These are phyloP conservation scores for Neuroterus valhalla DNA, from an alignment of 1,140 invertebrate genomes.

Conservation along the genomic window DNA sequence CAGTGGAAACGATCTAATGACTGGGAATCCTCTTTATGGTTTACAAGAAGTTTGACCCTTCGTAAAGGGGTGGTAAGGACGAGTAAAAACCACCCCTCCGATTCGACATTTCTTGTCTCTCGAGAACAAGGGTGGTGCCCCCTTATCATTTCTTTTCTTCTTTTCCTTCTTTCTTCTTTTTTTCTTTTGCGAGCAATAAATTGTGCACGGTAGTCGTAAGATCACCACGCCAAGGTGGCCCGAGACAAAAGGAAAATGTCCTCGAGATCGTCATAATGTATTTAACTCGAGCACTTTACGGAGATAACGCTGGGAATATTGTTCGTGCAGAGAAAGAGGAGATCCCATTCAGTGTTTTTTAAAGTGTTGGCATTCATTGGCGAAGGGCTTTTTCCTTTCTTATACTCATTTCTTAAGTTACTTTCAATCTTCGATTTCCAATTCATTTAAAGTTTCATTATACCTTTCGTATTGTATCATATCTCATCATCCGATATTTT, in stretches of 20 bases:
- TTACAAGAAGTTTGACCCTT: constrained; percentile 73
- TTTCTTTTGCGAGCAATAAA: constrained; percentile 67
- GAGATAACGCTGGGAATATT: constrained; percentile 70
- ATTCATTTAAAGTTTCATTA: not conserved
- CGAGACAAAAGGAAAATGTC: constrained; percentile 72
- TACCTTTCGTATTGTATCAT: not conserved
- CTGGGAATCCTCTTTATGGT: constrained; percentile 74
- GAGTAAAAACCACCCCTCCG: constrained; percentile 52
- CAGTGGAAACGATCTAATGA: constrained; percentile 72
- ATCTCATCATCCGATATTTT: too few species aligned
- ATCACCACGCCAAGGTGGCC: constrained; percentile 62
- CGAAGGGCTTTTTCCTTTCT: not conserved
- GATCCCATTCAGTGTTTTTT: constrained; percentile 57
- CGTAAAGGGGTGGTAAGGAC: constrained; percentile 40
- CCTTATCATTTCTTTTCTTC: constrained; percentile 48
- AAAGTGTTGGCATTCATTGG: constrained; percentile 38
- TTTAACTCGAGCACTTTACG: constrained; percentile 70
- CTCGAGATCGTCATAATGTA: constrained; percentile 67
- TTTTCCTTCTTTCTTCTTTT: constrained; percentile 44
- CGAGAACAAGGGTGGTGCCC: constrained; percentile 50
- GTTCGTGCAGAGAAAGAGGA: constrained; percentile 52
- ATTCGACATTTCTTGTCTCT: constrained; percentile 61
- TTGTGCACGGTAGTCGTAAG: constrained; percentile 62
- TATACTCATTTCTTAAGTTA: too few species aligned
- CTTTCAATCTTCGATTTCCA: not conserved